Conservation (phyloP, 2,113 vertebrate species). For the Cygnus buccinator region DNA sequence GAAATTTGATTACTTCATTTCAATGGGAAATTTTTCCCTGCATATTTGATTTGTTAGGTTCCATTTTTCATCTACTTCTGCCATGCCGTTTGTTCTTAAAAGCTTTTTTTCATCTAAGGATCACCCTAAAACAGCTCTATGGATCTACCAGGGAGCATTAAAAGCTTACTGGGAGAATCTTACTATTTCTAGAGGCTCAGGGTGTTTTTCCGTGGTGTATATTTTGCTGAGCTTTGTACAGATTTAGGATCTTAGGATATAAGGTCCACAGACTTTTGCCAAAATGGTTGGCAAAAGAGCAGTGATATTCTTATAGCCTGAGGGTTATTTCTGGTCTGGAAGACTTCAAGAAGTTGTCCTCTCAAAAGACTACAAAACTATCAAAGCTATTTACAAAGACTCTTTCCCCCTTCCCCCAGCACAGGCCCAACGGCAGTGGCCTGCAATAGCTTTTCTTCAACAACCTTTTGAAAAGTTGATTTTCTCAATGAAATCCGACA, state of each 20-base stretch:
- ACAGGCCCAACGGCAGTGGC: background rate
- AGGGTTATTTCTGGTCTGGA: background rate
- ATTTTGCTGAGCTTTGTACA: background rate
- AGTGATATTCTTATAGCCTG: background rate
- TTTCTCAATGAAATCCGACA: background rate
- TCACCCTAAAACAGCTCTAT: background rate
- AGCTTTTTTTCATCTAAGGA: background rate
- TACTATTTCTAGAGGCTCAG: background rate
- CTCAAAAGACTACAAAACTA: background rate
- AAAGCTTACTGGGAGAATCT: background rate
- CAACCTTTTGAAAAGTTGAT: background rate
- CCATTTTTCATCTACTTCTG: background rate
- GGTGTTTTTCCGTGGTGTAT: background rate
- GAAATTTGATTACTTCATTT: background rate
- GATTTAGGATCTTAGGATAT: background rate
- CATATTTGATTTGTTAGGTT: background rate
- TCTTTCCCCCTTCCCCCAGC: no score
- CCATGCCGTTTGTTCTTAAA: background rate
- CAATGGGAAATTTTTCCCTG: background rate
- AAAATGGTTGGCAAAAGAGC: background rate
- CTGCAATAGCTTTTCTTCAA: background rate
- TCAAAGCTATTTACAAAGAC: no score
- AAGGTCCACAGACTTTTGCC: background rate
- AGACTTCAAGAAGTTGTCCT: background rate
- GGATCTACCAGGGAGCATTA: background rate